A percentile compares a stretch with the other conserved stretches of the same genome.
Evolutionary conservation across 1,140 invertebrate genomes (phyloP).

Genomic region (Cydia pomonella): DNA sequence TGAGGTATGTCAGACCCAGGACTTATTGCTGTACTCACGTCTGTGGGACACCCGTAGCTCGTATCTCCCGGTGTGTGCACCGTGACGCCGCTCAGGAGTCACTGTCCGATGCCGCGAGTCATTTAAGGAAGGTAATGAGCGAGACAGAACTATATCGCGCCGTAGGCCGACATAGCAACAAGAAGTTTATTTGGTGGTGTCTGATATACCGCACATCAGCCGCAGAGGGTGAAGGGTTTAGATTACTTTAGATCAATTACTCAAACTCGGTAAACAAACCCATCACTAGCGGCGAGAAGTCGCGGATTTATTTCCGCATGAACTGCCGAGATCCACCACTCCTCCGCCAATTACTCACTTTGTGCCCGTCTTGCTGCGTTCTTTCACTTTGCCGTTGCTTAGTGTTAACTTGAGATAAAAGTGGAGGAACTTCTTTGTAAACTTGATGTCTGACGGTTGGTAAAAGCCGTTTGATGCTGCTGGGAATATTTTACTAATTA

Average conservation of each 20-base stretch:
- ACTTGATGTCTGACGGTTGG: not conserved
- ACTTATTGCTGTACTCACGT: too few species aligned
- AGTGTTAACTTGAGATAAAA: constrained; percentile 19
- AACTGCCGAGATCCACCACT: constrained; percentile 16
- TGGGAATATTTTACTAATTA: not conserved
- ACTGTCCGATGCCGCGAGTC: too few species aligned
- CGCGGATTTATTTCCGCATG: constrained; percentile 16
- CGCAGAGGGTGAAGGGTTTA: too few species aligned
- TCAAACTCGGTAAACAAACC: not conserved
- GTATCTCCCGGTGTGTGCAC: too few species aligned
- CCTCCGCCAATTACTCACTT: constrained; percentile 18
- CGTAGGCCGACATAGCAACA: too few species aligned
- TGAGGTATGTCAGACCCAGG: too few species aligned
- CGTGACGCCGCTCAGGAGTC: too few species aligned
- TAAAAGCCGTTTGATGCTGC: not conserved
- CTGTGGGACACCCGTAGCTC: too few species aligned
- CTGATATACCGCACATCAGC: too few species aligned
- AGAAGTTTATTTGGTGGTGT: too few species aligned
- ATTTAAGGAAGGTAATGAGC: too few species aligned
- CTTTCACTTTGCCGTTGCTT: constrained; percentile 15
- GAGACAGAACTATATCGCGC: too few species aligned
- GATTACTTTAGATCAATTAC: not conserved
- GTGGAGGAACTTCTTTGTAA: constrained; percentile 14
- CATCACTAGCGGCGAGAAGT: constrained; percentile 8
- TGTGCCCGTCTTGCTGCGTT: not conserved